Percentiles rank a stretch among this genome's conserved stretches.
Conservation (phyloP, 2,888 invertebrate genomes). For the Diarsia rubi region DNA sequence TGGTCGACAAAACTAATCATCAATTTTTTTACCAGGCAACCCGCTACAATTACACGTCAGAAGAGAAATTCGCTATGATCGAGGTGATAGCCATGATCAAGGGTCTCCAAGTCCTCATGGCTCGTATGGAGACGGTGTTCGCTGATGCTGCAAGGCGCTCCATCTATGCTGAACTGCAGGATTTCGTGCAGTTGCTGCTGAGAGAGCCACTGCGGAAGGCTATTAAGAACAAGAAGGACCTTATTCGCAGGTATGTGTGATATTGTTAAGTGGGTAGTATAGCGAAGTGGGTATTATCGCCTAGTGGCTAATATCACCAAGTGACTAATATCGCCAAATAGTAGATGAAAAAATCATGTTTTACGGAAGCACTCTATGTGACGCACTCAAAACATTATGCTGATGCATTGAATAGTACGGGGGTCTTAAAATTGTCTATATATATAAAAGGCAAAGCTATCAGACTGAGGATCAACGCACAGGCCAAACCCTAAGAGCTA, state of each 20-base stretch:
- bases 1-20: neutral
- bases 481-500: too few relatives aligned
- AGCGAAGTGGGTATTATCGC: neutral
- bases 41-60: slow-evolving; percentile 98
- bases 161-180: slow-evolving; percentile 99
- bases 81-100: slow-evolving; percentile 99
- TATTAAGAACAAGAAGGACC: slow-evolving; percentile 99
- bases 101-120: slow-evolving; percentile 98
- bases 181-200: slow-evolving; percentile 97
- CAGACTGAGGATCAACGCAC: too few relatives aligned
- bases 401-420: too few relatives aligned
- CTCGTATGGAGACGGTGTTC: slow-evolving; percentile 98
- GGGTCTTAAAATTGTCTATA: too few relatives aligned
- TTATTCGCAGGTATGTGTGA: slow-evolving; percentile 93
- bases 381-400: too few relatives aligned
- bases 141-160: slow-evolving; percentile 92
- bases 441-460: too few relatives aligned
- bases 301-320: slow-evolving; percentile 94
- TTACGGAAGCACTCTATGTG: too few relatives aligned
- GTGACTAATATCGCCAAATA: neutral
- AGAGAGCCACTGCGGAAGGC: slow-evolving; percentile 98
- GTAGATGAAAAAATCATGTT: too few relatives aligned
- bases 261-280: neutral
- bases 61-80: slow-evolving; percentile 99
- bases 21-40: slow-evolving; percentile 92